Base-by-base conservation (phyloP, 2,888 invertebrate species). In the Junonia oenone region DNA sequence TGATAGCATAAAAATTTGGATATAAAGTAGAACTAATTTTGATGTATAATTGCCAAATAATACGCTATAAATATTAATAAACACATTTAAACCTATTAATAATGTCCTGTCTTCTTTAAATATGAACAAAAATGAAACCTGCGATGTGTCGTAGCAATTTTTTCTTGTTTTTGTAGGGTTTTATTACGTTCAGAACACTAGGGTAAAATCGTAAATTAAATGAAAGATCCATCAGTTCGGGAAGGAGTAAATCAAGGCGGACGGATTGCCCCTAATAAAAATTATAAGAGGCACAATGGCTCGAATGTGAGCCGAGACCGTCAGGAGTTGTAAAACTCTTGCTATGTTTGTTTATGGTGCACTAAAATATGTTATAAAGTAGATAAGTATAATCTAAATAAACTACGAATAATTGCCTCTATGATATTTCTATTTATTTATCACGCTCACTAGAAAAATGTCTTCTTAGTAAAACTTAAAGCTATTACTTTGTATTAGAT, bases 241-340 rank as follows among this genome's bases (percentile, higher is more conserved):
- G 88, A 89, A 88, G 87, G 73, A 86, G 89, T 89, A 90, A 90
- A 90, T 90, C 90, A 90, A 88, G 83, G 66, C 79, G 77, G 89
- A 88, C 86, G 89, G 85, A 90, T 90, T 89, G 90, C 88, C 88
- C 84, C 85, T 83, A 88, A 89, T 90, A 89, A 90, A 90, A 90
- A 90, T 89, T 90, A 90, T 90, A 90, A 89, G 85, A 87, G 83
- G 86, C 88, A 89, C 89, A 90, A 90, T 89, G 81, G 79, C 69
- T 79, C 79, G 81, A 83, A 83, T 86, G 85, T 84, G 86, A 81
- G 79, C 73, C 81, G 81, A 72, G 81, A 78, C 79, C 81, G 87
- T 77, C 87, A 83, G 87, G 81, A 83, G 89, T 81, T 79, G 83
- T 88, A 89, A 40, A 89, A 89, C 81, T 82, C 83, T 81, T 76